Percentiles rank a stretch among this genome's conserved stretches.
These are phyloP conservation scores for Styela plicata DNA, from an alignment of 23 tunicate genomes.

Conservation along the genomic window DNA sequence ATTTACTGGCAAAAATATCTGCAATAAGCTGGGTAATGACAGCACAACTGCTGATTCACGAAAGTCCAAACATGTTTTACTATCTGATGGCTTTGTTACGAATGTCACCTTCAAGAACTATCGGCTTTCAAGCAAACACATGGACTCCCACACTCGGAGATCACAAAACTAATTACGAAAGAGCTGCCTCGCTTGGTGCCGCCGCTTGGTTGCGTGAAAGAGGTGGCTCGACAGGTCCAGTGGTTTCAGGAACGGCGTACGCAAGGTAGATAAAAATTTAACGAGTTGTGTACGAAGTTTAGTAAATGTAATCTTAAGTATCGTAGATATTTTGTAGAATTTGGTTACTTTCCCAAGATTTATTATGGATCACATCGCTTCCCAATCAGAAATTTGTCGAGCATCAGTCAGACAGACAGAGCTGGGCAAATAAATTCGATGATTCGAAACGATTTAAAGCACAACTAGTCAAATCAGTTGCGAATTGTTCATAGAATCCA, in stretches of 20 bases:
- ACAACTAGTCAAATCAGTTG: too few species aligned
- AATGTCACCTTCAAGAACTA: conserved; percentile 28
- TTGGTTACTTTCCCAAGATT: too few species aligned
- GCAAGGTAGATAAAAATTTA: conserved; percentile 11
- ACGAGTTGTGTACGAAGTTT: too few species aligned
- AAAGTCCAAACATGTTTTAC: conserved; percentile 51
- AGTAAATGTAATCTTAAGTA: too few species aligned
- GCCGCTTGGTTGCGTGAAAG: conserved; percentile 84
- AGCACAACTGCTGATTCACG: conserved; percentile 46
- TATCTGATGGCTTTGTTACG: conserved; percentile 29
- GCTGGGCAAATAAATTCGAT: too few species aligned
- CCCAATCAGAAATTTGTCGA: too few species aligned
- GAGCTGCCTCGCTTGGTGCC: conserved; percentile 51
- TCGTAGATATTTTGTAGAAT: too few species aligned
- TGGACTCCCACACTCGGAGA: conserved; percentile 31
- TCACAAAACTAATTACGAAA: conserved; percentile 1
- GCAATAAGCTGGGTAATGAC: conserved; percentile 61
- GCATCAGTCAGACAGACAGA: too few species aligned
- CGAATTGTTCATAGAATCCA: too few species aligned
- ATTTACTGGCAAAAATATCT: conserved; percentile 67
- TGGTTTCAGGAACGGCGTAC: conserved; percentile 1
- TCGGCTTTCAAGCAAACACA: conserved; percentile 27
- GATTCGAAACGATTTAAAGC: too few species aligned
- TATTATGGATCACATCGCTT: too few species aligned
- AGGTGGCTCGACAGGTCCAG: conserved; percentile 37